phyloP scores from a whole-genome alignment of 2,888 invertebrate species.

The Acanthosepion pharaonis region DNA sequence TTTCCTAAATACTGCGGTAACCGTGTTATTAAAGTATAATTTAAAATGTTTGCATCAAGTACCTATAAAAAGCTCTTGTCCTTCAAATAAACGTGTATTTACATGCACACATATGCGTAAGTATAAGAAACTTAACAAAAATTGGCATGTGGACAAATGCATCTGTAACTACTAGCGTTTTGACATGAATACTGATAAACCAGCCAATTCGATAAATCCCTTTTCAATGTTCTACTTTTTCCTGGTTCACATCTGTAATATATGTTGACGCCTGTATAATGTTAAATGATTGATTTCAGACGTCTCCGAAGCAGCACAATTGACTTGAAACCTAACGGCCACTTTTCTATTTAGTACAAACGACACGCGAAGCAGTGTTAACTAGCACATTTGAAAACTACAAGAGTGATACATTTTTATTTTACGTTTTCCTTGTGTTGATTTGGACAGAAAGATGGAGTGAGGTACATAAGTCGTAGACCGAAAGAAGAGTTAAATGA shows the following conservation, averaged over 20 bases:
- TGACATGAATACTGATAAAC: background rate
- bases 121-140: background rate
- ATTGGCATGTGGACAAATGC: background rate
- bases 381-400: slow-evolving; percentile 2
- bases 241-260: background rate
- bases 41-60: background rate
- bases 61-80: background rate
- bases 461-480: background rate
- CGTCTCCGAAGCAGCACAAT: background rate
- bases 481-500: background rate
- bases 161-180: background rate
- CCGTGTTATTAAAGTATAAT: background rate
- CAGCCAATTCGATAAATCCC: background rate
- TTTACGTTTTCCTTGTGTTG: background rate
- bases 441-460: background rate
- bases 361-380: background rate
- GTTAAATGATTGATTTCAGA: background rate
- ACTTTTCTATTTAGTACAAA: slow-evolving; percentile 18
- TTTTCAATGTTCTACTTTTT: background rate
- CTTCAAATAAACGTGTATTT: background rate
- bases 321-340: background rate
- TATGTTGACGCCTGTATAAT: slow-evolving; percentile 33
- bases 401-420: slow-evolving; percentile 9
- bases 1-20: background rate
- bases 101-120: background rate